Evolutionary conservation across 2,797 vertebrate species (phyloP).

Genomic region (Girardinus metallicus): DNA sequence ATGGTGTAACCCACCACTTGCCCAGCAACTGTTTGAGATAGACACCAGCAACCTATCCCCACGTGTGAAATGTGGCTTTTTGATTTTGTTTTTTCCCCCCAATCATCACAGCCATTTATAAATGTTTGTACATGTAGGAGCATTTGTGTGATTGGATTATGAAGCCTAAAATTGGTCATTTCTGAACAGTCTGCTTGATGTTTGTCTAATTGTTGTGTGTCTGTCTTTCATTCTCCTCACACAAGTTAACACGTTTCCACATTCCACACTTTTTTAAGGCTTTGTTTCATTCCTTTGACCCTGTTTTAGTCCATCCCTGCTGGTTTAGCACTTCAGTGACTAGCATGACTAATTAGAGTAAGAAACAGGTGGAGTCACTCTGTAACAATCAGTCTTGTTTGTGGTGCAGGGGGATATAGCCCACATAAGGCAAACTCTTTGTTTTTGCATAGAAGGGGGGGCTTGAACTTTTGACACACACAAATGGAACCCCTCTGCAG

Average conservation of each 20-base stretch:
- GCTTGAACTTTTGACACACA: constrained; percentile 84
- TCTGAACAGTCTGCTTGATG: constrained; percentile 43
- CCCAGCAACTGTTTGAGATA: background rate
- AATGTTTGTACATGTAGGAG: background rate
- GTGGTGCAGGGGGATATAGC: constrained; percentile 79
- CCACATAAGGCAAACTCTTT: constrained; percentile 83
- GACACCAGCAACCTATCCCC: background rate
- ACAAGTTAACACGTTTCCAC: background rate
- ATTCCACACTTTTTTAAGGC: constrained; percentile 2
- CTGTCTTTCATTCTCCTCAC: background rate
- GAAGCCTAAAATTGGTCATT: background rate
- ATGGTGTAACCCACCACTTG: background rate
- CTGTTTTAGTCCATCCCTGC: constrained; percentile 59
- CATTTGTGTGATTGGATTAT: background rate
- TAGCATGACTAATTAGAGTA: constrained; percentile 85
- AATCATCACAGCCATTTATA: background rate
- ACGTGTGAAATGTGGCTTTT: background rate
- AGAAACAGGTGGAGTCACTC: constrained; percentile 87
- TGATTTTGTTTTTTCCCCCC: background rate
- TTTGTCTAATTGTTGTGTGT: background rate
- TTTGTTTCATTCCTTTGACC: constrained; percentile 38
- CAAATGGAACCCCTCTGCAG: constrained; percentile 57
- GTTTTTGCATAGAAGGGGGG: constrained; percentile 85
- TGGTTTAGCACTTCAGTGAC: constrained; percentile 81
- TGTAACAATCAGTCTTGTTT: constrained; percentile 88